Conservation (phyloP, 2,888 invertebrate species). For the Hypselothyrea guttata region DNA sequence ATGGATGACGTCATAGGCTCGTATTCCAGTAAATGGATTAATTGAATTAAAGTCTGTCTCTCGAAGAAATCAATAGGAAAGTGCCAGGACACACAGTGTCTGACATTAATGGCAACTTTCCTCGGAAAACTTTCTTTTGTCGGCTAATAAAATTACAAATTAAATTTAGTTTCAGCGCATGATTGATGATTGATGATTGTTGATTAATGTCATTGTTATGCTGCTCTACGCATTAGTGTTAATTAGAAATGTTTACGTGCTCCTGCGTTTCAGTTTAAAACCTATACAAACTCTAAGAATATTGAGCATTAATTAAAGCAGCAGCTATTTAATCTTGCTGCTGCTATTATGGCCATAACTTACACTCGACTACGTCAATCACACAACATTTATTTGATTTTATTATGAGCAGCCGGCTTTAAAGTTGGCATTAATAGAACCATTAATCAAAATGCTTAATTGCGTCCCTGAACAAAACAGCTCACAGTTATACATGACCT, state of each 20-base stretch:
- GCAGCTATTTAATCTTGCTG: no score
- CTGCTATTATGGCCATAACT: not conserved
- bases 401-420: not conserved
- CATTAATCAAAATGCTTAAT: constrained; percentile 67
- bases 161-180: constrained; percentile 50
- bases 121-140: constrained; percentile 36
- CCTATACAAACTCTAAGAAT: no score
- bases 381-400: constrained; percentile 4
- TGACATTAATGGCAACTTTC: constrained; percentile 44
- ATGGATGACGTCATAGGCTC: constrained; percentile 42
- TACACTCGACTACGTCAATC: not conserved
- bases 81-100: constrained; percentile 2
- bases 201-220: constrained; percentile 7
- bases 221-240: constrained; percentile 15
- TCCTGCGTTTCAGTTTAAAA: no score
- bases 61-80: constrained; percentile 31
- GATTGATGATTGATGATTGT: constrained; percentile 61
- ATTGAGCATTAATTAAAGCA: no score
- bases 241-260: constrained; percentile 35
- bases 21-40: constrained; percentile 71
- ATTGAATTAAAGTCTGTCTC: constrained; percentile 55
- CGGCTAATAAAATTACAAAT: constrained; percentile 71
- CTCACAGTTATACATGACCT: constrained; percentile 22
- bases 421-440: not conserved
- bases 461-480: constrained; percentile 16